A percentile compares a stretch with the other conserved stretches of the same genome.
Conservation (phyloP, 2,113 vertebrate species). For the Myocastor coypus region DNA sequence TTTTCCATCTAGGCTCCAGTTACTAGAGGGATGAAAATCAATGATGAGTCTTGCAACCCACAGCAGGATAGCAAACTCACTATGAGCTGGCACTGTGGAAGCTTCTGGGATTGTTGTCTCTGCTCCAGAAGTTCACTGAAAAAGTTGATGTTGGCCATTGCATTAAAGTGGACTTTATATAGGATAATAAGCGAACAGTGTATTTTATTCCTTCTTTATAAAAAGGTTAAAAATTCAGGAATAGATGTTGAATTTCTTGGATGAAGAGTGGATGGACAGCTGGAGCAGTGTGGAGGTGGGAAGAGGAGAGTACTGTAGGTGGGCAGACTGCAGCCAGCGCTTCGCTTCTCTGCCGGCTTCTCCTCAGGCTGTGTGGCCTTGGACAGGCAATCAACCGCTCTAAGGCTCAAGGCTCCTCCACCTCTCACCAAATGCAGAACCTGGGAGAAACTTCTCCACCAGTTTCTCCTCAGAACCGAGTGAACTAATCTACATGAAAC, state of each 20-base stretch:
- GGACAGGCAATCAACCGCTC: not conserved
- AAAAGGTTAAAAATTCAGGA: not conserved
- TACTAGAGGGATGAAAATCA: not conserved
- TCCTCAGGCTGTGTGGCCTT: not conserved
- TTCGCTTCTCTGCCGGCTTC: not conserved
- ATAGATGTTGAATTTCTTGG: not conserved
- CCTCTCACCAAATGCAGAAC: not conserved
- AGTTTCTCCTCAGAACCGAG: not conserved
- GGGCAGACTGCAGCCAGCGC: not conserved
- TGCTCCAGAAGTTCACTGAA: not conserved
- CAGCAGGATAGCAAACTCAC: not conserved
- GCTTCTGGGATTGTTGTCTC: not conserved
- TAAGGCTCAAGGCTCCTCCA: not conserved
- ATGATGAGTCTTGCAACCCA: not conserved
- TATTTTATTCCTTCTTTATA: not conserved
- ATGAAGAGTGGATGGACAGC: not conserved
- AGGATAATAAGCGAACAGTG: not conserved
- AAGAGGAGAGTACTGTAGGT: not conserved
- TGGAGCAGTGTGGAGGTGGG: no score
- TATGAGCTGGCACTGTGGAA: not conserved
- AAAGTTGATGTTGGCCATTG: not conserved
- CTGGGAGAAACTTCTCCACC: not conserved
- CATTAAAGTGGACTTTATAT: not conserved
- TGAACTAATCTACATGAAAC: not conserved
- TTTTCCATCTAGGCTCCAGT: not conserved